Conservation (phyloP, 2,797 vertebrate species). For the Fringilla coelebs region DNA sequence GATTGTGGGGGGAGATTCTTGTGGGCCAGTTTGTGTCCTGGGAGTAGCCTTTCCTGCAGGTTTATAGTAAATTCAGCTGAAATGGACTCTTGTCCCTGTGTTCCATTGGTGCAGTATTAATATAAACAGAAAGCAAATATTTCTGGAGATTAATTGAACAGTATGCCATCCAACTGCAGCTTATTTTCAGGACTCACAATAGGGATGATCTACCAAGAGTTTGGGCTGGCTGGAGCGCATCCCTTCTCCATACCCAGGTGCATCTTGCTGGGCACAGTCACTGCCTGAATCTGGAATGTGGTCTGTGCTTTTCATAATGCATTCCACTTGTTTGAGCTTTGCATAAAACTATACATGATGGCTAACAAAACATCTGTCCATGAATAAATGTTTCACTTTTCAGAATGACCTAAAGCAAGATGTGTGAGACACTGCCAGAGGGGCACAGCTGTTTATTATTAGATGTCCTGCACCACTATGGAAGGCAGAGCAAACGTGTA, state of each 20-base stretch:
- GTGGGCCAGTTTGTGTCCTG: neutral
- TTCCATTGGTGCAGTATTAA: neutral
- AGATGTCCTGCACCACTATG: neutral
- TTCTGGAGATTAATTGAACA: neutral
- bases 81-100: neutral
- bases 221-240: neutral
- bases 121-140: neutral
- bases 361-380: slow-evolving; percentile 36
- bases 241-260: neutral
- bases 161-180: neutral
- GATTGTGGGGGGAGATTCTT: neutral
- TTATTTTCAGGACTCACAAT: neutral
- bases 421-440: slow-evolving; percentile 20
- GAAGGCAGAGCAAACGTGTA: neutral
- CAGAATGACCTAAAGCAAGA: neutral
- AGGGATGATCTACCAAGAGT: neutral
- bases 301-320: neutral
- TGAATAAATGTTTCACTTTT: slow-evolving; percentile 10
- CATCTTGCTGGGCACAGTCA: neutral
- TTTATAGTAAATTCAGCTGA: neutral
- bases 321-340: neutral
- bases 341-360: neutral
- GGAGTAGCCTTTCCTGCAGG: neutral
- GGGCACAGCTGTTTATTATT: neutral
- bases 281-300: neutral